Base-by-base conservation (phyloP, 2,888 invertebrate species). In the Drosophila neonasuta region DNA sequence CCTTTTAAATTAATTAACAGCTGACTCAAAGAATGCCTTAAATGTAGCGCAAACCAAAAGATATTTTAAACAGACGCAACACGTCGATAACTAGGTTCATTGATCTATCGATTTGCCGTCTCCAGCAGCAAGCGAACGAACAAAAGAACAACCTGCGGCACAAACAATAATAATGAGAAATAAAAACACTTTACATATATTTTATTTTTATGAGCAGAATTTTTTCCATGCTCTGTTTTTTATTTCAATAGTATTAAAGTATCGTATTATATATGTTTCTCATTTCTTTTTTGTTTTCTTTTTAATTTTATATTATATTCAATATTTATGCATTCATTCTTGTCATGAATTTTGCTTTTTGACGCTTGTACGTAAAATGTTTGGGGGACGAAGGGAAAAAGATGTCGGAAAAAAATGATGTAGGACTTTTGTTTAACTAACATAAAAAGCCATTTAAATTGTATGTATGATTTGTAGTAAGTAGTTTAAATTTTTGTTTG, bases 191-290 rank as follows among this genome's bases (percentile, higher is more conserved):
- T 49, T 48, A 3, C 30, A 41, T 62, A 36, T 36, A n/a, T 20
- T 79, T 42, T 69, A 64, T 83, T 80, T 80, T 79, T 62, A 77
- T 77, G 85, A 86, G 77, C 71, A 71, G 83, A 67, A 63, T 66
- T 69, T 77, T 67, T 79, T 45, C 62, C 77, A 65, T 42, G 60
- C 79, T 80, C 71, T 60, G 50, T 75, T 79, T 87, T 87, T 80
- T 79, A 80, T 83, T 83, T 87, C 77, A 88, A 88, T 87, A 88
- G 87, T 87, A 87, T 86, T 86, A 85, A 86, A 87, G 83, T 88
- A 88, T 86, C 79, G 86, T 86, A 79, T 86, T 82, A 84, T 82
- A 81, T 81, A 76, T 85, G 58, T 75, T 76, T 77, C 71, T 78
- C 63, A 69, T 61, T 60, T 69, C 71, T 65, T 73, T 56, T 70